Conservation (phyloP, 2,888 invertebrate genomes). For the Odontocerum albicorne region DNA sequence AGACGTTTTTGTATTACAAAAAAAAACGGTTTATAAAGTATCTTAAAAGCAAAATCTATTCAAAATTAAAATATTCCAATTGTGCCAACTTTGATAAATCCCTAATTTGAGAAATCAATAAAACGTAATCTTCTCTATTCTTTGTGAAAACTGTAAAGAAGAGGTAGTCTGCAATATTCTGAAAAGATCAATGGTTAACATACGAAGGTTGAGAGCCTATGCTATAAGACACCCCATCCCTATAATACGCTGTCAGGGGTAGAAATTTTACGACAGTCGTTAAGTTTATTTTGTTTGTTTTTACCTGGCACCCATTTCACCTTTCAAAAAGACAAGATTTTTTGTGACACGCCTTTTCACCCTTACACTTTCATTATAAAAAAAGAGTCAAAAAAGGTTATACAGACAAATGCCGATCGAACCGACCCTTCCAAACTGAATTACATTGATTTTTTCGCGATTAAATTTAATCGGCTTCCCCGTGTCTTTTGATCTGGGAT, state of each 20-base stretch:
- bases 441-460: neutral
- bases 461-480: neutral
- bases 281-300: conserved; percentile 25
- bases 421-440: neutral
- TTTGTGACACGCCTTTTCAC: neutral
- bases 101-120: too few species aligned
- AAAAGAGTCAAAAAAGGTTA: neutral
- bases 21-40: too few species aligned
- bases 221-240: neutral
- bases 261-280: conserved; percentile 32
- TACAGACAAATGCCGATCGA: neutral
- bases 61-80: too few species aligned
- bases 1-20: too few species aligned
- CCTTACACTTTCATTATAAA: neutral
- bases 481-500: neutral
- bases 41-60: too few species aligned
- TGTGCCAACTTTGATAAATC: too few species aligned
- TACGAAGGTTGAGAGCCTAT: too few species aligned
- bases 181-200: too few species aligned
- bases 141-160: too few species aligned
- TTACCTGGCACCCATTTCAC: conserved; percentile 16
- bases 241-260: conserved; percentile 2
- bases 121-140: too few species aligned
- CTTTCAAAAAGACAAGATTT: conserved; percentile 21
- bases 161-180: too few species aligned